phyloP scores from a whole-genome alignment of 2,888 invertebrate genomes.

The Nineta flava region DNA sequence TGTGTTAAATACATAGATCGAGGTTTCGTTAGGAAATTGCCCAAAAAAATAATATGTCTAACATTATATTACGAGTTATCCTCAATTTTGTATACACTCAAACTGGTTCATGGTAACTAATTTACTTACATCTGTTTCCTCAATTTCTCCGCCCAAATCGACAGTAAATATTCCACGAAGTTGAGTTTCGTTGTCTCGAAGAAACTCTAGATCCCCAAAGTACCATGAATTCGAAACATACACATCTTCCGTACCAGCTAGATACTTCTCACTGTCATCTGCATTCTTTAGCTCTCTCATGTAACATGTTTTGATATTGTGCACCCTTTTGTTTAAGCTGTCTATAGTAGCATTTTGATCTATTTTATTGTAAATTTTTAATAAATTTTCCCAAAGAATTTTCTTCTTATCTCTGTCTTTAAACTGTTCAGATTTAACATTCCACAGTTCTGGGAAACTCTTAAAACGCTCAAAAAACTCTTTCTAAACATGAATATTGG shows the following conservation, averaged over 20 bases:
- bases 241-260: slow-evolving; percentile 7
- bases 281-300: slow-evolving; percentile 8
- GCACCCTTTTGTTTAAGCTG: slow-evolving; percentile 6
- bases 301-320: slow-evolving; percentile 6
- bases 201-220: slow-evolving; percentile 6
- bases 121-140: slow-evolving; percentile 2
- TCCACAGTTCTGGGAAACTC: not conserved
- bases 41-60: too few species aligned
- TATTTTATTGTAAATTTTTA: slow-evolving; percentile 6
- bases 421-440: not conserved
- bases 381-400: slow-evolving; percentile 6
- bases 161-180: not conserved
- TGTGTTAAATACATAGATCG: too few species aligned
- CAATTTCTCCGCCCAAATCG: not conserved
- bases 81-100: too few species aligned
- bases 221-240: slow-evolving; percentile 8
- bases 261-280: slow-evolving; percentile 6
- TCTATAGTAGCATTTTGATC: slow-evolving; percentile 7
- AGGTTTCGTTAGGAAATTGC: too few species aligned
- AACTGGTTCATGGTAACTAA: too few species aligned
- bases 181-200: slow-evolving; percentile 7
- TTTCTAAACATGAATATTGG: not conserved
- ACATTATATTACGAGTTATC: too few species aligned
- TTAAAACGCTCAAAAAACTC: not conserved
- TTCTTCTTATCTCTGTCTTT: slow-evolving; percentile 5